phyloP scores from a whole-genome alignment of 2,113 vertebrate genomes.

The Eolophus roseicapilla region DNA sequence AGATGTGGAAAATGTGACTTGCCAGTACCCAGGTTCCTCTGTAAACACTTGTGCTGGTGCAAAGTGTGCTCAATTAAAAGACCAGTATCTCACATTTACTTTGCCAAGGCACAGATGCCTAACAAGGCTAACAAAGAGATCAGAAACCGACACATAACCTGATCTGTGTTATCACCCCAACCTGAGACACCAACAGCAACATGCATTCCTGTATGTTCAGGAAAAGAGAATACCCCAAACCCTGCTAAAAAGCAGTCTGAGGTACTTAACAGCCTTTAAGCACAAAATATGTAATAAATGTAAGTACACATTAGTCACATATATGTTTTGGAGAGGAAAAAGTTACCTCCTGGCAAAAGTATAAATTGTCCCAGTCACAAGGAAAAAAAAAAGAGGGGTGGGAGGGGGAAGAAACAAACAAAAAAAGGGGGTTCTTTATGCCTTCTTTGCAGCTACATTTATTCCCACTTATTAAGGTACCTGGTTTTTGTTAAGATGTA shows the following conservation, averaged over 20 bases:
- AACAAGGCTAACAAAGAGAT: neutral
- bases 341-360: neutral
- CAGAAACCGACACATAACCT: neutral
- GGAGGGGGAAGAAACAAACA: too few species aligned
- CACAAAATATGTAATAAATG: neutral
- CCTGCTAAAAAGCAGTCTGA: neutral
- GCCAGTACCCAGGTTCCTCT: neutral
- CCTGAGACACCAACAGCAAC: neutral
- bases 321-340: neutral
- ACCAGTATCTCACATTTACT: neutral
- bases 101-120: neutral
- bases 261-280: neutral
- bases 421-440: too few species aligned
- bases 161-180: neutral
- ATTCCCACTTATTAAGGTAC: neutral
- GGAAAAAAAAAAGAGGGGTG: too few species aligned
- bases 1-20: neutral
- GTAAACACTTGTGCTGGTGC: fast-evolving
- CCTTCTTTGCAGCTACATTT: neutral
- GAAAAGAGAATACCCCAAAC: neutral
- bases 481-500: neutral
- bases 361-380: neutral
- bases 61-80: neutral
- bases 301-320: neutral
- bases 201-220: neutral